Conservation (phyloP, 2,113 vertebrate genomes). For the Osmerus mordax region DNA sequence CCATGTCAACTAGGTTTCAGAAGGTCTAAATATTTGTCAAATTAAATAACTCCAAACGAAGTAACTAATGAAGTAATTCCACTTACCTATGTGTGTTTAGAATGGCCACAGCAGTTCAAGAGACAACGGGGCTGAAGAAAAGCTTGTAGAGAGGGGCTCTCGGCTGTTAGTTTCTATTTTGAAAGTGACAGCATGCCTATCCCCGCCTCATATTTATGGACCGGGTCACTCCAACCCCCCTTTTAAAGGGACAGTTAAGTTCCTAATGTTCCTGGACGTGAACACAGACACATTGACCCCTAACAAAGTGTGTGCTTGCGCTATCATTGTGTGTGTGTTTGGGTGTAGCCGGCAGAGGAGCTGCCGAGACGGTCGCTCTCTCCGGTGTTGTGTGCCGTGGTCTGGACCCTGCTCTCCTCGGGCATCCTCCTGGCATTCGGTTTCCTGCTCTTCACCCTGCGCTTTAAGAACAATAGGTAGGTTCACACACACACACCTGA, state of each 20-base stretch:
- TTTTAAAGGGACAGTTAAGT: slow-evolving; percentile 52
- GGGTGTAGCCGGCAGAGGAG: slow-evolving; percentile 53
- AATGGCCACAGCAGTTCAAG: background rate
- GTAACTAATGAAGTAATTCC: no score
- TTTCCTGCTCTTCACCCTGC: slow-evolving; percentile 89
- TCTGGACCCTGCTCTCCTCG: slow-evolving; percentile 85
- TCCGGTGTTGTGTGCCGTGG: slow-evolving; percentile 75
- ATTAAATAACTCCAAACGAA: no score
- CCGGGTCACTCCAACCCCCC: slow-evolving; percentile 8
- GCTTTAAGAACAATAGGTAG: slow-evolving; percentile 93
- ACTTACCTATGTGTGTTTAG: background rate
- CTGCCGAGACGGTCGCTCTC: slow-evolving; percentile 52
- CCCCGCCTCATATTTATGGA: slow-evolving; percentile 19
- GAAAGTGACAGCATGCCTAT: slow-evolving; percentile 35
- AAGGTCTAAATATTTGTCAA: no score
- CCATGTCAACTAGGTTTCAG: no score
- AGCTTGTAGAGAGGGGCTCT: slow-evolving; percentile 21
- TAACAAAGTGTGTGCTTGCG: slow-evolving; percentile 14
- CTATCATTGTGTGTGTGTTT: slow-evolving; percentile 27
- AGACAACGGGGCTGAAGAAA: slow-evolving; percentile 2
- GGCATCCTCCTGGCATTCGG: slow-evolving; percentile 83
- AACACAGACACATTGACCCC: background rate
- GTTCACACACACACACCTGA: background rate
- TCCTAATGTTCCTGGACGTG: slow-evolving; percentile 41
- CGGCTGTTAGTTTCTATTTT: slow-evolving; percentile 43